phyloP scores from a whole-genome alignment of 2,113 vertebrate genomes.

The Chlamydotis undulata region DNA sequence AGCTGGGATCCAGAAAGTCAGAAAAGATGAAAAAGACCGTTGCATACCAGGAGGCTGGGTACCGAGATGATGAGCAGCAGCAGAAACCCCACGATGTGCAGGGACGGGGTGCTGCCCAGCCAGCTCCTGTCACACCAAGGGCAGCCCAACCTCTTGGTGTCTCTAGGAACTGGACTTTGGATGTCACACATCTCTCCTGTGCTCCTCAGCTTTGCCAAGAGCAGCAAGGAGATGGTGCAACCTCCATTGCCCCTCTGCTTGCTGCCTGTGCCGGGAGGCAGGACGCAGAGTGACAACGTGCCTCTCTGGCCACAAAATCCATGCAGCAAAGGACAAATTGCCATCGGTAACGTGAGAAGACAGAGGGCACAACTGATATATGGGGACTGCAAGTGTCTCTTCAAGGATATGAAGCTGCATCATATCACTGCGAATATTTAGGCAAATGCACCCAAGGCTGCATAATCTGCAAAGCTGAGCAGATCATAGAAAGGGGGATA shows the following conservation, averaged over 20 bases:
- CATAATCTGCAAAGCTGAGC: neutral
- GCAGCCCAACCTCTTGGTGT: neutral
- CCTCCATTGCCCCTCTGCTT: neutral
- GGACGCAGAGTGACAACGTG: neutral
- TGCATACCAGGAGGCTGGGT: neutral
- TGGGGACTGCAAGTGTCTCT: neutral
- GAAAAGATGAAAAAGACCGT: neutral
- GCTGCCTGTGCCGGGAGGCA: fast-evolving
- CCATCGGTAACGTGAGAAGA: neutral
- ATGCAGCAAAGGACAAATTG: neutral
- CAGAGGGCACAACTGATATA: neutral
- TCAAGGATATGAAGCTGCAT: neutral
- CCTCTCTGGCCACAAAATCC: neutral
- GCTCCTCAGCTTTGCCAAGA: neutral
- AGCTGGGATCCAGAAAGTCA: neutral
- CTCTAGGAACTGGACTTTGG: neutral
- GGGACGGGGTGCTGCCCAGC: neutral
- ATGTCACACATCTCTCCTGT: neutral
- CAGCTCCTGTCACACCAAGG: neutral
- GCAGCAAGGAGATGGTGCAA: neutral
- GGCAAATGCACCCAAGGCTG: neutral
- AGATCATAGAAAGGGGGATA: neutral
- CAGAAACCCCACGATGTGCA: fast-evolving
- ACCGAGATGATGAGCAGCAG: fast-evolving
- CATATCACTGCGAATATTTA: neutral